These are phyloP conservation scores for Melinopterus prodromus DNA, from an alignment of 2,888 invertebrate species.

Conservation along the genomic window DNA sequence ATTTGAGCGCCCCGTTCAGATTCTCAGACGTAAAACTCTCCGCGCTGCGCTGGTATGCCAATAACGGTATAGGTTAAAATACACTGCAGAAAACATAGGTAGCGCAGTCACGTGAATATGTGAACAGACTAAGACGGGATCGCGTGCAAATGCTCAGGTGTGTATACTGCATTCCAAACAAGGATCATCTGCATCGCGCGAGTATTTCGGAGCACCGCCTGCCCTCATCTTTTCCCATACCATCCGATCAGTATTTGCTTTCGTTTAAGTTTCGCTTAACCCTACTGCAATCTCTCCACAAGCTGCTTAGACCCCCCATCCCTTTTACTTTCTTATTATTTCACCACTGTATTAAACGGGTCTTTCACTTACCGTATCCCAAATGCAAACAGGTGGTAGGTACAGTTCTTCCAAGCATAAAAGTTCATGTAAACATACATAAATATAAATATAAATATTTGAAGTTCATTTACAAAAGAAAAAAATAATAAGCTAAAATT, in stretches of 20 bases:
- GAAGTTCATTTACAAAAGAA: too few species aligned
- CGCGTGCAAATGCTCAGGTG: constrained; percentile 49
- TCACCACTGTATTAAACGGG: too few species aligned
- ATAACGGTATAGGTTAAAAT: constrained; percentile 45
- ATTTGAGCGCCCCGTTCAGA: constrained; percentile 6
- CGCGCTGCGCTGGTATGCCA: constrained; percentile 38
- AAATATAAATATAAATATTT: too few species aligned
- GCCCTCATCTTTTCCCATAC: not conserved
- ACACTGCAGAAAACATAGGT: constrained; percentile 47
- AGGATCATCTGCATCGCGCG: constrained; percentile 32
- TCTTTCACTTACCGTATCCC: too few species aligned
- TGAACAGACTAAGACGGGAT: constrained; percentile 40
- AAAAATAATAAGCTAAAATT: too few species aligned
- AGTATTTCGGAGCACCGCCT: not conserved
- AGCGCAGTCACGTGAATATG: constrained; percentile 48
- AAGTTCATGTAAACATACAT: too few species aligned
- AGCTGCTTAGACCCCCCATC: not conserved
- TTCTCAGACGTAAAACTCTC: constrained; percentile 18
- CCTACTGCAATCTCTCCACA: not conserved
- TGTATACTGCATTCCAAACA: constrained; percentile 49
- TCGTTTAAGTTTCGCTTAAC: too few species aligned
- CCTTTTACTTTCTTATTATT: not conserved
- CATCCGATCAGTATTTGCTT: too few species aligned
- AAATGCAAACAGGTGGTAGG: not conserved
- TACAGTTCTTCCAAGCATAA: not conserved